Evolutionary conservation across 2,888 invertebrate genomes (phyloP), one percentile per base, ranked within the genome.

Genomic region (Ypsolopha sequella): DNA sequence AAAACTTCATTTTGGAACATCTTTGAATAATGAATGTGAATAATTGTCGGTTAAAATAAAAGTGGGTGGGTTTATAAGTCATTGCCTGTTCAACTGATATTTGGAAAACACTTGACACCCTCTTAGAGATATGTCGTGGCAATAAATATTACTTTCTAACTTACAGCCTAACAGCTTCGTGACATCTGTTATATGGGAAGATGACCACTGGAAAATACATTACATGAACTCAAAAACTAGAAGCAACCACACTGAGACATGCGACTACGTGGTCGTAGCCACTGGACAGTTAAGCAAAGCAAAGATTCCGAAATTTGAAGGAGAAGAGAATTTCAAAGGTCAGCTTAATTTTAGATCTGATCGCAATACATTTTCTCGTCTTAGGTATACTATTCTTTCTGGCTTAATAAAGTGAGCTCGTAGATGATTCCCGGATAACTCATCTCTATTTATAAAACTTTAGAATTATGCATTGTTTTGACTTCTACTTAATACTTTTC

Each of bases 201-300:
- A 61, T 1, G 68, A 70, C 38, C 73, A 73, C 9, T 91, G 90
- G 90, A 68, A 73, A 50, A 68, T 91, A 3, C 76, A 71, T 0
- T 84, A 87, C 52, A 74, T 63, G 57, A 80, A 87, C 57, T 62
- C 88, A 0, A 73, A 76, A 52, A 80, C 77, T 0, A 70, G 73
- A n/a, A 60, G 73, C 39, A 71, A 69, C 8, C 62, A 75, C 11
- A 80, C 80, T 0, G 79, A 80, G 33, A 60, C 65, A 4, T 93
- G 91, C 61, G 91, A 92, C 64, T 90, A 89, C 48, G 80, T 93
- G 6, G 87, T 93, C 56, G 79, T 93, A 6, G 92, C 92, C 60
- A 92, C 89, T 61, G 93, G 93, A 65, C 91, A 87, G 62, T 82
- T 80, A 56, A 66, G 70, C 50, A 65, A 65, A 6, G 76, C 77